Percentiles rank a stretch among this genome's conserved stretches.
These are phyloP conservation scores for Galendromus occidentalis DNA, from an alignment of 1,140 invertebrate genomes.

Conservation along the genomic window DNA sequence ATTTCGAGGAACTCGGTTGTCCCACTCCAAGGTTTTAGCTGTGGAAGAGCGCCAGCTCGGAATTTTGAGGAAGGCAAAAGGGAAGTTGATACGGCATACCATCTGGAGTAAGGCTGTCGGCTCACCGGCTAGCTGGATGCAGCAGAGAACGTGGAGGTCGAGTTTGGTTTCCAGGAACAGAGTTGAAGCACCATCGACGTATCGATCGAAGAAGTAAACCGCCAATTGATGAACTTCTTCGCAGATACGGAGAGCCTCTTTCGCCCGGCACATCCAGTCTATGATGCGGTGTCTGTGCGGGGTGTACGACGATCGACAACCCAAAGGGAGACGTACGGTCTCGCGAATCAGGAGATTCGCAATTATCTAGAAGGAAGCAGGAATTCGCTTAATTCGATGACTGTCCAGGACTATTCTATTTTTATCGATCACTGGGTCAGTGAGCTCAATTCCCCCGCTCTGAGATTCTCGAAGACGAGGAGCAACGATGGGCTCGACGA, in stretches of 20 bases:
- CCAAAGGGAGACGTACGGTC: too few species aligned
- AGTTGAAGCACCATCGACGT: neutral
- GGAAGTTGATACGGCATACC: neutral
- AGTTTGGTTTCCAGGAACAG: neutral
- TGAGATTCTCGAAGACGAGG: too few species aligned
- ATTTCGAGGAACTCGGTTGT: neutral
- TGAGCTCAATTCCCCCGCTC: too few species aligned
- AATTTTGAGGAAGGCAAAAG: too few species aligned
- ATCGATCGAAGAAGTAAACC: constrained; percentile 1
- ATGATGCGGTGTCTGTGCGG: neutral
- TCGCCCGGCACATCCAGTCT: neutral
- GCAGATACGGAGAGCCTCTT: neutral
- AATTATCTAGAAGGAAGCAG: too few species aligned
- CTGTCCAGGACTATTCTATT: too few species aligned
- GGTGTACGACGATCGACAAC: too few species aligned
- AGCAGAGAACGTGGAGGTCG: neutral
- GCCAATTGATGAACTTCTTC: neutral
- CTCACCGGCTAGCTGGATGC: neutral
- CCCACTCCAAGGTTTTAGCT: neutral
- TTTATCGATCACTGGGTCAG: too few species aligned
- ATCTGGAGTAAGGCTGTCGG: neutral
- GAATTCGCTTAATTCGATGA: too few species aligned
- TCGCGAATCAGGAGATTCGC: too few species aligned
- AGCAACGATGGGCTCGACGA: too few species aligned
- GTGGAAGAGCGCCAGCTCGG: neutral